Conservation (phyloP, 2,113 vertebrate species). For the Alethe diademata region DNA sequence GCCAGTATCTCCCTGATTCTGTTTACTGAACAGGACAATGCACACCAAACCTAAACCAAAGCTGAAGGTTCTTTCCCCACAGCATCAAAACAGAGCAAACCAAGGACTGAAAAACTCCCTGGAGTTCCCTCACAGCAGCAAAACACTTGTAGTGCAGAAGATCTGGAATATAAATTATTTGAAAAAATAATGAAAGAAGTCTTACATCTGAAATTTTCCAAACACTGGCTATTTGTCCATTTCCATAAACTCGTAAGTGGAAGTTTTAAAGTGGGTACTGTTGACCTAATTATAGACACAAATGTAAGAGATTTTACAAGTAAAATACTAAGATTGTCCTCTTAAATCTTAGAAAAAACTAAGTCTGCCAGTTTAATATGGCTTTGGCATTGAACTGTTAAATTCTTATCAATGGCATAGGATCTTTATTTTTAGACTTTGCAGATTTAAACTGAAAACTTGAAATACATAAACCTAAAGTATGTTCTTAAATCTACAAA, state of each 20-base stretch:
- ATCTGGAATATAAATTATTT: not conserved
- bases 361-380: not conserved
- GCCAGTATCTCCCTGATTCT: not conserved
- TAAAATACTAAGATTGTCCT: not conserved
- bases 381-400: not conserved
- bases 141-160: not conserved
- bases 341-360: not conserved
- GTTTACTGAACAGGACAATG: not conserved
- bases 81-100: not conserved
- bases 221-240: not conserved
- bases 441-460: not conserved
- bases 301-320: not conserved
- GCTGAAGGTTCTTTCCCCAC: not conserved
- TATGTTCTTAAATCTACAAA: not conserved
- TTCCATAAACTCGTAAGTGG: not conserved
- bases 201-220: not conserved
- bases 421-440: not conserved
- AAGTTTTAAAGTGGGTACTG: not conserved
- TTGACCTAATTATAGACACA: not conserved
- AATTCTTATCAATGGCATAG: fast-evolving
- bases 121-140: not conserved
- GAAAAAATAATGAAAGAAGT: not conserved
- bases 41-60: not conserved
- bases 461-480: not conserved
- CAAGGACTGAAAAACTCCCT: not conserved